Conservation (phyloP, 1,140 invertebrate species). For the Drosophila kikkawai region DNA sequence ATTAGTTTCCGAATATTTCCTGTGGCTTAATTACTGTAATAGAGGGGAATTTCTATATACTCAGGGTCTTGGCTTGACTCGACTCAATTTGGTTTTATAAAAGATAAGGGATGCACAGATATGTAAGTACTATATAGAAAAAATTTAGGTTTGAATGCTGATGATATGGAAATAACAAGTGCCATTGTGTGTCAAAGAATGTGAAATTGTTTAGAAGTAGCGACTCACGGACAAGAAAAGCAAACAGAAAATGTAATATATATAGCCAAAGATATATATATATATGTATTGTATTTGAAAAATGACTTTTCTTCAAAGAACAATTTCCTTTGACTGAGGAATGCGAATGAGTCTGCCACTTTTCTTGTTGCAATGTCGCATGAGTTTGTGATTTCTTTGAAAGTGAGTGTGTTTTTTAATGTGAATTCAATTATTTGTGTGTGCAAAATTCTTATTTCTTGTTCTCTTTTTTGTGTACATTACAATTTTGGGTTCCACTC, state of each 20-base stretch:
- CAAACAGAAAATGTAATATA: slow-evolving; percentile 1
- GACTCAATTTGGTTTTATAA: slow-evolving; percentile 24
- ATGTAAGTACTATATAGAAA: background rate
- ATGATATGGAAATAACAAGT: slow-evolving; percentile 53
- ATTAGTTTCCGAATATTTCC: background rate
- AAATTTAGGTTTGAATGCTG: slow-evolving; percentile 6
- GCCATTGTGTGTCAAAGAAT: slow-evolving; percentile 39
- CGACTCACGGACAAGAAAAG: slow-evolving; percentile 33
- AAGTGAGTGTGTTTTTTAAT: slow-evolving; percentile 19
- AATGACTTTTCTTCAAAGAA: slow-evolving; percentile 35
- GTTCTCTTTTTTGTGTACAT: slow-evolving; percentile 59
- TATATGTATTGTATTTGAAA: slow-evolving; percentile 17
- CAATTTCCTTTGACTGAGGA: slow-evolving; percentile 7
- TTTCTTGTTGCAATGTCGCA: slow-evolving; percentile 54
- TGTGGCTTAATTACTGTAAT: slow-evolving; percentile 10
- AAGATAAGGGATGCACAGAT: slow-evolving; percentile 24
- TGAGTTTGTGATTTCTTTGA: slow-evolving; percentile 38
- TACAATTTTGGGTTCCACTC: slow-evolving; percentile 78
- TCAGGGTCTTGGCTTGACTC: slow-evolving; percentile 36
- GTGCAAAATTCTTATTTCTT: slow-evolving; percentile 33
- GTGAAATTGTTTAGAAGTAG: slow-evolving; percentile 37
- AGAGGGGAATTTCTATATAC: background rate
- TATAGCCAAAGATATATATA: background rate
- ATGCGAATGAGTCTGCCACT: slow-evolving; percentile 37
- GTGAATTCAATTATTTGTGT: slow-evolving; percentile 40